A percentile compares a stretch with the other conserved stretches of the same genome.
phyloP scores from a whole-genome alignment of 2,113 vertebrate species.

The Parus major region DNA sequence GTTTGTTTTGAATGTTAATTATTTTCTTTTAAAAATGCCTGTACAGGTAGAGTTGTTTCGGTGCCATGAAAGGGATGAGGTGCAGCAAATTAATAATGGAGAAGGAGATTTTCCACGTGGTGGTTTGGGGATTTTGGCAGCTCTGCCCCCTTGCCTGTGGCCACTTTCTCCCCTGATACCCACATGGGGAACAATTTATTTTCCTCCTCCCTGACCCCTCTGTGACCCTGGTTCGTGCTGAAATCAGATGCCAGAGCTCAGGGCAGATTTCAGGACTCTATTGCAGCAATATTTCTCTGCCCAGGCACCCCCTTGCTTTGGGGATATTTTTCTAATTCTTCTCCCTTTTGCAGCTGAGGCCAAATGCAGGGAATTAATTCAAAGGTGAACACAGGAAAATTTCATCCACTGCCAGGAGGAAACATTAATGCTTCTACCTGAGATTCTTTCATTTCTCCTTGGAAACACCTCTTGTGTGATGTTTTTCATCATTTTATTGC shows the following conservation, averaged over 20 bases:
- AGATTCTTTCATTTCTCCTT: not conserved
- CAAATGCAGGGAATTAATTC: not conserved
- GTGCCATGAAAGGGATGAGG: not conserved
- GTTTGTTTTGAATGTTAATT: not conserved
- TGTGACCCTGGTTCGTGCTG: not conserved
- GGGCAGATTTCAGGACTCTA: not conserved
- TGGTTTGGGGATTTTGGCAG: not conserved
- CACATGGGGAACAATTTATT: not conserved
- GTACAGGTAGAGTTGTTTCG: not conserved
- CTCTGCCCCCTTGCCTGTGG: not conserved
- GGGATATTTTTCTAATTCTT: not conserved
- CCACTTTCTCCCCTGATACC: not conserved
- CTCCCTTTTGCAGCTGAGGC: not conserved
- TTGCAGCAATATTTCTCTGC: not conserved
- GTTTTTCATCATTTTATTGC: not conserved
- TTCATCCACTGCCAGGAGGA: not conserved
- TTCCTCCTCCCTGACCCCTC: not conserved
- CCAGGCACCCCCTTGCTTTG: not conserved
- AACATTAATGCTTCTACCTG: not conserved
- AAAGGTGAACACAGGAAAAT: not conserved
- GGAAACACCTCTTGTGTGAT: not conserved
- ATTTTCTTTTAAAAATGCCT: rapidly evolving
- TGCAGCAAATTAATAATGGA: not conserved
- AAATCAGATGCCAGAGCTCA: not conserved
- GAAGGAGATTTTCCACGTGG: rapidly evolving